A percentile compares a stretch with the other conserved stretches of the same genome.
These are phyloP conservation scores for Tetrax tetrax DNA, from an alignment of 2,113 vertebrate genomes.

Conservation along the genomic window DNA sequence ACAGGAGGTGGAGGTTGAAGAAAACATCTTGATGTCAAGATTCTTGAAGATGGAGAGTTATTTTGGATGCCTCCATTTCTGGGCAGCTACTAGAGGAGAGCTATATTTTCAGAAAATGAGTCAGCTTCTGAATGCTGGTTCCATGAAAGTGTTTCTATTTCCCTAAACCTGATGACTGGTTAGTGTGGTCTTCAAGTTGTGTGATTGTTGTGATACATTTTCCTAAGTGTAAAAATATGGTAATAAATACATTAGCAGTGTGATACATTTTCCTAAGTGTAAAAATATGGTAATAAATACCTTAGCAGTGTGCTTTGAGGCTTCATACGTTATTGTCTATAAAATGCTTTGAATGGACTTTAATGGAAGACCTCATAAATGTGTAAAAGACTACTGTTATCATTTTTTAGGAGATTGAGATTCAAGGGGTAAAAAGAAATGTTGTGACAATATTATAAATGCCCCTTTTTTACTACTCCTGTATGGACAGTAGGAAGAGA, in stretches of 20 bases:
- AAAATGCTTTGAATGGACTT: not conserved
- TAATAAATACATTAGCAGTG: not conserved
- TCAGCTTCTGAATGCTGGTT: not conserved
- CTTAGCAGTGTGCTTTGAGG: not conserved
- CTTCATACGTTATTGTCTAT: not conserved
- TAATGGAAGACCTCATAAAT: not conserved
- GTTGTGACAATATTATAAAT: not conserved
- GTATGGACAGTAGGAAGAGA: not conserved
- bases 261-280: not conserved
- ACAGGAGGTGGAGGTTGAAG: not conserved
- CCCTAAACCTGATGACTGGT: not conserved
- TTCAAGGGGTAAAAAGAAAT: not conserved
- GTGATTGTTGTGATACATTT: not conserved
- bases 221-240: not conserved
- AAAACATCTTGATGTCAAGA: not conserved
- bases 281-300: not conserved
- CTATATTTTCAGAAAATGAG: not conserved
- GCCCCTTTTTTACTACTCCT: not conserved
- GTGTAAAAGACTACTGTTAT: not conserved
- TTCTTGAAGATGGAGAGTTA: not conserved
- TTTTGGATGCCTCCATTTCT: conserved; percentile 21
- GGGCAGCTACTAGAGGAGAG: not conserved
- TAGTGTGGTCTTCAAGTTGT: not conserved
- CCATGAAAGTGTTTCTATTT: not conserved
- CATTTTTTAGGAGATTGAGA: not conserved